Evolutionary conservation across 2,888 invertebrate genomes (phyloP).

Genomic region (Conus canariensis): DNA sequence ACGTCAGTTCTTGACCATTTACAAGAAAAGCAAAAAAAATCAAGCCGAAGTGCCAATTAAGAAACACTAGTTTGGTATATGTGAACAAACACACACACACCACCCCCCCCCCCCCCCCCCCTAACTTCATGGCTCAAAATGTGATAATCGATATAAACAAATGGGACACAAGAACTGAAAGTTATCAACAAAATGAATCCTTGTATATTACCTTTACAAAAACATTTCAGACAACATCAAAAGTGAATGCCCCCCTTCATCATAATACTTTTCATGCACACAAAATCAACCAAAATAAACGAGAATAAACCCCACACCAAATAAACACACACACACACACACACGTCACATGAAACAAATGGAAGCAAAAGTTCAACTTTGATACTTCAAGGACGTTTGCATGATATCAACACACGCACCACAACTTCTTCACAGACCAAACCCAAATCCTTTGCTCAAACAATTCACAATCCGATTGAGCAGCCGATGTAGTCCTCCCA

Average conservation of each 20-base stretch:
- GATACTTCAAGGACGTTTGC: neutral
- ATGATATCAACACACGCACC: constrained; percentile 8
- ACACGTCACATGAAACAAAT: constrained; percentile 22
- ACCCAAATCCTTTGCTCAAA: constrained; percentile 1
- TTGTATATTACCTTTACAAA: neutral
- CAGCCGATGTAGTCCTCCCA: no score
- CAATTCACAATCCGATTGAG: no score
- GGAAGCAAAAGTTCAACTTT: constrained; percentile 19
- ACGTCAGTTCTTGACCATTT: neutral
- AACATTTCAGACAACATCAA: neutral
- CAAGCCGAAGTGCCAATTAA: neutral
- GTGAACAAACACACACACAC: neutral
- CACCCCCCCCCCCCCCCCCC: no score
- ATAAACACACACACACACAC: neutral
- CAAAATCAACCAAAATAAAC: neutral
- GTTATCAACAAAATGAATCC: neutral
- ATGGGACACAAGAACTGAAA: neutral
- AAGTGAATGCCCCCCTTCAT: neutral
- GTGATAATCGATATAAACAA: neutral
- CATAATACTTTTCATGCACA: neutral
- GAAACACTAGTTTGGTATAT: neutral
- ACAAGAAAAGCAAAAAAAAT: neutral
- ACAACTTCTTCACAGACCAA: constrained; percentile 1
- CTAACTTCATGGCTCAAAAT: neutral
- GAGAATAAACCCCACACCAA: neutral